Conservation (phyloP, 2,888 invertebrate species). For the Papilio gigon region DNA sequence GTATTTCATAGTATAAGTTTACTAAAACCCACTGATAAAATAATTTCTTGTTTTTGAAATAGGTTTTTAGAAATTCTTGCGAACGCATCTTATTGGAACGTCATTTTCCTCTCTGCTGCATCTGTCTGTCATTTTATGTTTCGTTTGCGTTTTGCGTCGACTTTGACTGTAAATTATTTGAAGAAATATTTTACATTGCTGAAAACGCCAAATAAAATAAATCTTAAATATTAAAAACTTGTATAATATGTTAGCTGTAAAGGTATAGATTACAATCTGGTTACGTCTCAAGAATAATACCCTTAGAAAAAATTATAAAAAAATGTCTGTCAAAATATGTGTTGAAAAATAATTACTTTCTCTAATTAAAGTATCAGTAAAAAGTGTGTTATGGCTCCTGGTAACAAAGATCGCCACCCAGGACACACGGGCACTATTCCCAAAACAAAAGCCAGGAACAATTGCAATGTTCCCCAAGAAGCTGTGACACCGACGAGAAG, state of each 20-base stretch:
- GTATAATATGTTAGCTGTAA: constrained; percentile 4
- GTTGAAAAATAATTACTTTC: constrained; percentile 40
- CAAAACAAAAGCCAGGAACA: constrained; percentile 84
- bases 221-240: background rate
- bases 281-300: constrained; percentile 4
- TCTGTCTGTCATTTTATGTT: constrained; percentile 27
- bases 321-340: constrained; percentile 41
- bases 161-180: constrained; percentile 27
- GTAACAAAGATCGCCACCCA: constrained; percentile 78
- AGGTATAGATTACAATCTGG: background rate
- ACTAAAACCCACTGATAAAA: background rate
- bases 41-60: background rate
- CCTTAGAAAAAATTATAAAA: constrained; percentile 11
- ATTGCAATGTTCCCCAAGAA: constrained; percentile 83
- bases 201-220: constrained; percentile 7
- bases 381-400: constrained; percentile 78
- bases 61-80: background rate
- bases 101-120: constrained; percentile 12
- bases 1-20: background rate
- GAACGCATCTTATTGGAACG: constrained; percentile 34
- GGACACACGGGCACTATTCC: constrained; percentile 86
- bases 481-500: constrained; percentile 84
- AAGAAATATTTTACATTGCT: constrained; percentile 21
- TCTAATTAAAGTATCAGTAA: constrained; percentile 43
- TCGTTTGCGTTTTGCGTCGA: constrained; percentile 30